Evolutionary conservation across 2,888 invertebrate species (phyloP), one percentile per base, ranked within the genome.

Genomic region (Trachelus stipa): DNA sequence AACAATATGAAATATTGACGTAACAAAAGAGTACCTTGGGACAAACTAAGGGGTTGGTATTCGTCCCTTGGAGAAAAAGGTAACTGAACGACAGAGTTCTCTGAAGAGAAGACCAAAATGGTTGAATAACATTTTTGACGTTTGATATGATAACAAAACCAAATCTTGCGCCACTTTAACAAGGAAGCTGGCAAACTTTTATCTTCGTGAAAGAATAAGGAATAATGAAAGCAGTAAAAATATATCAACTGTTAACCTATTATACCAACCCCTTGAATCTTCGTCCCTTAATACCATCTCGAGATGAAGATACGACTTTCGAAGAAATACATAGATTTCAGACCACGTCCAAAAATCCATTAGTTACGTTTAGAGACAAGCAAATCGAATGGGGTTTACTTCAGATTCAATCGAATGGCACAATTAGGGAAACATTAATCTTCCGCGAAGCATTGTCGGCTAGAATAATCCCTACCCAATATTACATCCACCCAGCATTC

Each of bases 341-440:
- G 77, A 71, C 68, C 73, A 71, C 73, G 77, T 31, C 34, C 77
- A 73, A 77, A 81, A 56, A 75, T 75, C 79, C 81, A 81, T 81
- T 81, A 81, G 73, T 81, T 79, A 79, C 77, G 74, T 75, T 56
- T 69, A 68, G 35, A 40, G 68, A 75, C 73, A 79, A 76, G 77
- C 73, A 73, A 81, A 81, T 81, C 81, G 77, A 73, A 77, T 77
- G 77, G 68, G 73, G 73, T 75, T 76, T 76, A 77, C 73, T 80
- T 81, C 77, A 80, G 76, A 80, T 79, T 81, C 77, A 79, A 80
- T 81, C 80, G 80, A 80, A 81, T 71, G 80, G 81, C 81, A 81
- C 81, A 81, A 81, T 81, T 81, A 81, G 76, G 77, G 81, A 77
- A 76, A 76, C 79, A 80, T 81, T 79, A 81, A 81, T 81, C 81